Conservation (phyloP, 2,113 vertebrate genomes). For the Nansenia antarctica region DNA sequence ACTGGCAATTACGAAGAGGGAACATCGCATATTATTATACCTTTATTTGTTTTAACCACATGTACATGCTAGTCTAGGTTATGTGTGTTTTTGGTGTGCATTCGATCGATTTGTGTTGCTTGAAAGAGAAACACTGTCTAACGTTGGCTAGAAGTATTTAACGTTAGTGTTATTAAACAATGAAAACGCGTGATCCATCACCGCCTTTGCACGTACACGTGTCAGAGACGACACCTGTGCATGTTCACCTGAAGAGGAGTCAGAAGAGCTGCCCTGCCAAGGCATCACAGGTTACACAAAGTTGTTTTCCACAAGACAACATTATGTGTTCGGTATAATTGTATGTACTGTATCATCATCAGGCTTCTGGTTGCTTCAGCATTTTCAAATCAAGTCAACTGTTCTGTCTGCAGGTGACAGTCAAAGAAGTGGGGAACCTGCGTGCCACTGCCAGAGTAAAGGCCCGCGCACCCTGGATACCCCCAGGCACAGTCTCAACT, state of each 20-base stretch:
- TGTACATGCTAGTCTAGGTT: no score
- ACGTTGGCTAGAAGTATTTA: no score
- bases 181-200: constrained; percentile 86
- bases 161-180: constrained; percentile 58
- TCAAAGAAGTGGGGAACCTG: constrained; percentile 57
- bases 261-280: constrained; percentile 74
- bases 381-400: not conserved
- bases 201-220: constrained; percentile 92
- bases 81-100: no score
- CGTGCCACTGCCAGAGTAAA: constrained; percentile 71
- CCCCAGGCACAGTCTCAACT: constrained; percentile 82
- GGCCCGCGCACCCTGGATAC: constrained; percentile 86
- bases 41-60: no score
- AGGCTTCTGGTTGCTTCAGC: not conserved
- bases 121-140: no score
- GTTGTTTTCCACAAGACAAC: no score
- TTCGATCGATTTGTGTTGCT: no score
- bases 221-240: constrained; percentile 89
- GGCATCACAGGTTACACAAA: constrained; percentile 46
- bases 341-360: not conserved
- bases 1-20: not conserved
- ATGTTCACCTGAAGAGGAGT: constrained; percentile 91
- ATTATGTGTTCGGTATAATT: not conserved
- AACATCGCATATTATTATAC: no score
- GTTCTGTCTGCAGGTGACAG: constrained; percentile 30